These are phyloP conservation scores for Seriola quinqueradiata DNA, from an alignment of 2,113 vertebrate genomes.

Conservation along the genomic window DNA sequence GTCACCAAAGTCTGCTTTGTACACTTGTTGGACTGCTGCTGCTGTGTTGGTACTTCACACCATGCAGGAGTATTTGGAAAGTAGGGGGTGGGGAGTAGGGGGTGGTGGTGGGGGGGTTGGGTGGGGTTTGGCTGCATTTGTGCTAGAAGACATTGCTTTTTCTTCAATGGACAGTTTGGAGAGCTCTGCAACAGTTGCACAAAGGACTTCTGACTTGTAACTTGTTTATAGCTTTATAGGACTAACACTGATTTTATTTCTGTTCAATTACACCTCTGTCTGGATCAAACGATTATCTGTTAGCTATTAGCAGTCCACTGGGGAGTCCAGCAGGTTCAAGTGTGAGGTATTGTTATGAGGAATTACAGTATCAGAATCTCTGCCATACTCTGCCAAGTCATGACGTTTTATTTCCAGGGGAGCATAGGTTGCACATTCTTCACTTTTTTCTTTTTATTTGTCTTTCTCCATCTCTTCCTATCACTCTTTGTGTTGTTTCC, in stretches of 20 bases:
- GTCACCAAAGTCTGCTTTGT: conserved; percentile 36
- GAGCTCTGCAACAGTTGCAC: not conserved
- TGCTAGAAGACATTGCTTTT: not conserved
- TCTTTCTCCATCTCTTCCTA: conserved; percentile 45
- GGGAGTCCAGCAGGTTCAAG: conserved; percentile 29
- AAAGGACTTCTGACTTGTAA: not conserved
- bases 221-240: not conserved
- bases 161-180: not conserved
- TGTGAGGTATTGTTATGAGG: conserved; percentile 38
- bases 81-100: too few species aligned
- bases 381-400: conserved; percentile 43
- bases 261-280: conserved; percentile 8
- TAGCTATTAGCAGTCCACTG: conserved; percentile 27
- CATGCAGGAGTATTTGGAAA: not conserved
- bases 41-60: conserved; percentile 5
- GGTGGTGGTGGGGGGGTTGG: too few species aligned
- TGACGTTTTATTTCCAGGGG: conserved; percentile 53
- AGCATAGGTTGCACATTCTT: conserved; percentile 32
- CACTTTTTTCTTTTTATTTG: conserved; percentile 22
- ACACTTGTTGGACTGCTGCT: not conserved
- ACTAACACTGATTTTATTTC: conserved; percentile 5
- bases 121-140: not conserved
- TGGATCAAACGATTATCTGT: conserved; percentile 19
- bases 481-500: conserved; percentile 34
- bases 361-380: conserved; percentile 22